These are phyloP conservation scores for Drosophila prostipennis DNA, from an alignment of 2,888 invertebrate genomes.

Conservation along the genomic window DNA sequence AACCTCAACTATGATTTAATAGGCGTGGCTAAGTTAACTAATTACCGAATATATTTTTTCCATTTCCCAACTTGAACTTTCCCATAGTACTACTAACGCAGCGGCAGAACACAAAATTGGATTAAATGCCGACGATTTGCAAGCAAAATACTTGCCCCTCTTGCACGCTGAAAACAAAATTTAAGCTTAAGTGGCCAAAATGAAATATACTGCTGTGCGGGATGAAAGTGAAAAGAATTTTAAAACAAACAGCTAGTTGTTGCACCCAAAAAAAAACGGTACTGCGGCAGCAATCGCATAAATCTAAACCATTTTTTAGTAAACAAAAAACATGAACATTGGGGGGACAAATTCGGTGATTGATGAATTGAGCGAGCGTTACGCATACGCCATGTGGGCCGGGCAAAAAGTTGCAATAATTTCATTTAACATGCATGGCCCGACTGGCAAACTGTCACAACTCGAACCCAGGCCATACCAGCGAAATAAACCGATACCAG, in stretches of 20 bases:
- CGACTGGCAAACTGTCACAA: constrained; percentile 38
- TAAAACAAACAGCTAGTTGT: constrained; percentile 22
- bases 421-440: constrained; percentile 73
- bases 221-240: constrained; percentile 30
- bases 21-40: background rate
- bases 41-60: background rate
- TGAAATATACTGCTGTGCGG: constrained; percentile 11
- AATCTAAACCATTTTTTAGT: constrained; percentile 62
- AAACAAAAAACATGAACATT: constrained; percentile 24
- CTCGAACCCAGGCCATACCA: background rate
- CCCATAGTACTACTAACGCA: constrained; percentile 5
- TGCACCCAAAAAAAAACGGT: background rate
- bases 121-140: constrained; percentile 44
- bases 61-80: background rate
- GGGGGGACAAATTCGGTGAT: constrained; percentile 49
- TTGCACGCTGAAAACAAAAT: constrained; percentile 18
- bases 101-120: constrained; percentile 27
- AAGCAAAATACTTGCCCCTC: constrained; percentile 15
- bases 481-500: constrained; percentile 14
- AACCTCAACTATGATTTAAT: background rate
- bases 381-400: constrained; percentile 65
- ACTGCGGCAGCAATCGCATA: constrained; percentile 47
- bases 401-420: constrained; percentile 63
- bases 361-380: constrained; percentile 64
- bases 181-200: constrained; percentile 37